Evolutionary conservation across 2,888 invertebrate species (phyloP), one percentile per base, ranked within the genome.

Genomic region (Chouioia cunea): DNA sequence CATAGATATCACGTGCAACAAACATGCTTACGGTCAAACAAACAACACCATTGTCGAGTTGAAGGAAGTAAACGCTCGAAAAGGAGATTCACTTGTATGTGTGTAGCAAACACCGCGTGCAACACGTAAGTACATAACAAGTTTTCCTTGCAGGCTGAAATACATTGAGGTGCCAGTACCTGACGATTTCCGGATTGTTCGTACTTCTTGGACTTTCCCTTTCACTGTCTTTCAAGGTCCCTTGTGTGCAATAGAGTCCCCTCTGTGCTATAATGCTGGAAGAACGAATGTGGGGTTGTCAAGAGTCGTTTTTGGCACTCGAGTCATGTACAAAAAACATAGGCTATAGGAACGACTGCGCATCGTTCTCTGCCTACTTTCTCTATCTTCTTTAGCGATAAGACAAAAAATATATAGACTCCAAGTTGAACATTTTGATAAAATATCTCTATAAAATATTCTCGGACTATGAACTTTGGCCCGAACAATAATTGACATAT

Each of bases 401-500:
- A 62, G 65, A 60, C 65, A 65, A 69, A 69, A 67, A 56, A 72
- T 56, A 56, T 60, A 56, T 12, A 15, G 18, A 14, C 20, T 46
- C 43, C 46, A 50, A 50, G 3, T 6, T 54, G 20, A 60, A 60
- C 43, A 12, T 64, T 65, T 69, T 53, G 27, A 65, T 70, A 73
- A 73, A 27, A 27, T 27, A 73, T 66, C 22, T 73, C 65, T 70
- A 73, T 73, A 73, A 73, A 73, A 70, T 70, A 66, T 73, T 53
- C 63, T n/a, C 15, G n/a, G 62, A 57, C 65, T 23, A 15, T 63
- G 14, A 52, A 63, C 18, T 62, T 47, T 18, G 58, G 58, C 64
- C 60, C 56, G 60, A 60, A 70, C 54, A 44, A 66, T 73, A 73
- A 73, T 73, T 73, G 73, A 73, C 73, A 22, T 68, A 46, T 50